Evolutionary conservation across 2,113 vertebrate species (phyloP), one percentile per base, ranked within the genome.

Genomic region (Pardalotus punctatus): DNA sequence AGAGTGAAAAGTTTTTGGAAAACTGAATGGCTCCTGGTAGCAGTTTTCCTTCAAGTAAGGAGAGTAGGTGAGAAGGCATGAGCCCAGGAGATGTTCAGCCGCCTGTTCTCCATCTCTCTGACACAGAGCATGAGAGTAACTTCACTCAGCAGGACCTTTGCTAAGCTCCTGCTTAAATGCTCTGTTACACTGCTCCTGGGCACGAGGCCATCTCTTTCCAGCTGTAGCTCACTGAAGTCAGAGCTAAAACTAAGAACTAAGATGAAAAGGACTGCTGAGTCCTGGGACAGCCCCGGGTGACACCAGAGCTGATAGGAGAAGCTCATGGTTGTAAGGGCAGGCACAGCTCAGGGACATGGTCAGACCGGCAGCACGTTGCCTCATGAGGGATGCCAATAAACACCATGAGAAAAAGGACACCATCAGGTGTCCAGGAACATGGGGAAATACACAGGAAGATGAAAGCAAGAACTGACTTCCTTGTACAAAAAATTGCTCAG

Each of bases 271-370:
- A 16, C n/a, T 85, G 10, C 36, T 45, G 85, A n/a, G 54, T 51
- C 48, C 66, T 3, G 0, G 40, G 33, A 12, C 17, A 82, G 56
- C 51, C 15, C 27, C 45, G 40, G 5, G 13, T 48, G n/a, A 82
- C 15, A 14, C 1, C n/a, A 79, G 70, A 38, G 28, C 23, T 54
- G 8, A 14, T 14, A 22, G 61, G n/a, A 56, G 45, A 81, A 65
- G n/a, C 25, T 92, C 28, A 27, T 11, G 43, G 53, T 81, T 3
- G 1, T 22, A 35, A 65, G 27, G 23, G 23, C 20, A 33, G 11
- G 21, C 36, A 18, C 7, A 72, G 31, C n/a, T 82, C 35, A 51
- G 35, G 42, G 11, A 35, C 0, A 0, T 3, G 25, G 24, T 82
- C 57, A 57, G 36, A 40, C 7, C 0, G 0, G 27, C 50, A 71